A percentile compares a stretch with the other conserved stretches of the same genome.
These are phyloP conservation scores for Centropus bengalensis DNA, from an alignment of 2,113 vertebrate genomes.

Conservation along the genomic window DNA sequence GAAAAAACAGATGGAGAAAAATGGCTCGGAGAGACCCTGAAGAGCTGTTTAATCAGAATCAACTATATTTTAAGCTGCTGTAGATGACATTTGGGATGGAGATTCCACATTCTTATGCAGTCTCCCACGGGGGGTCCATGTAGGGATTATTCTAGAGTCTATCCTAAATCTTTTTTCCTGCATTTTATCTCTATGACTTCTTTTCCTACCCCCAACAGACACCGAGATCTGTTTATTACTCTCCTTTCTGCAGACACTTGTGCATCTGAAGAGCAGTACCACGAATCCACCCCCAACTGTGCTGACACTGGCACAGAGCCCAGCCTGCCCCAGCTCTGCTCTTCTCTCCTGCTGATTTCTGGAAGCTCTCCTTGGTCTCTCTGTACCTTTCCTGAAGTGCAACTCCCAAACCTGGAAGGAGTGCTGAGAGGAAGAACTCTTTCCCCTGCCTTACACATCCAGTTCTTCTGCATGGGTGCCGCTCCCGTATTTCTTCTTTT, in stretches of 20 bases:
- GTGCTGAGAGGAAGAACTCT: background rate
- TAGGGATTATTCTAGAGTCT: background rate
- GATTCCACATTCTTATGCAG: background rate
- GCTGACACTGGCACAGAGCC: background rate
- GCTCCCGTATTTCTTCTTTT: background rate
- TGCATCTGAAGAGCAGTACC: background rate
- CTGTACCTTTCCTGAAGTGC: background rate
- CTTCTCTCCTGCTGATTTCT: background rate
- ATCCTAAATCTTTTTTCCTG: background rate
- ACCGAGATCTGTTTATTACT: background rate
- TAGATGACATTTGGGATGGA: background rate
- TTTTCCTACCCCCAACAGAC: background rate
- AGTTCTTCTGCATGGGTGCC: background rate
- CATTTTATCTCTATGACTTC: background rate
- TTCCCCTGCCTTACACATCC: background rate
- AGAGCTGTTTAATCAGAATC: background rate
- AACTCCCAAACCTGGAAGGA: background rate
- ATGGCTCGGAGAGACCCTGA: background rate
- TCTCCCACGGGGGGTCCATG: background rate
- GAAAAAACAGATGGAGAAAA: background rate
- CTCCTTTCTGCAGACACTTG: background rate
- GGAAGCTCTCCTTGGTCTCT: background rate
- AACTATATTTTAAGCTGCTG: background rate
- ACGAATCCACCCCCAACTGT: rapidly evolving
- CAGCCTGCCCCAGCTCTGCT: background rate